Percentiles rank a stretch among this genome's conserved stretches.
phyloP scores from a whole-genome alignment of 2,888 invertebrate species.

The Morinoia aosen region DNA sequence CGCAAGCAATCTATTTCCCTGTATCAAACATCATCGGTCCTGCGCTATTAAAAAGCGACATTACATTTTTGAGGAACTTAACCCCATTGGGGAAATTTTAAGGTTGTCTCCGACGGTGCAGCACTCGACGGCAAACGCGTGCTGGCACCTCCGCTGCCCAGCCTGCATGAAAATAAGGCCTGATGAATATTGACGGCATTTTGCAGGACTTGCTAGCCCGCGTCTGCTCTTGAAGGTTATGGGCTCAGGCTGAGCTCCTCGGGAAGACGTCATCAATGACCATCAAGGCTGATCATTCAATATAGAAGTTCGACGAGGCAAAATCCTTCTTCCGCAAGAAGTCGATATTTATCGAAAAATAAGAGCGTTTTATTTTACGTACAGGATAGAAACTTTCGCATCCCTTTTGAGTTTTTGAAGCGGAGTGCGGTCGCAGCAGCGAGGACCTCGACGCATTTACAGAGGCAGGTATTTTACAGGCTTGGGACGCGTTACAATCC shows the following conservation, averaged over 20 bases:
- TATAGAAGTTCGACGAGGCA: background rate
- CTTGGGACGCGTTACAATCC: slow-evolving; percentile 38
- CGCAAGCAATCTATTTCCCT: background rate
- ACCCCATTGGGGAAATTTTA: background rate
- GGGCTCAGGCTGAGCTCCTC: background rate
- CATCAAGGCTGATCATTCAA: slow-evolving; percentile 3
- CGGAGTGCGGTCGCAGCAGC: background rate
- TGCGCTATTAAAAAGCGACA: background rate
- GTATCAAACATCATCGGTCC: background rate
- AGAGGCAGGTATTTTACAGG: slow-evolving; percentile 44
- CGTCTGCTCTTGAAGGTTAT: slow-evolving; percentile 12
- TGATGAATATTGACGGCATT: background rate
- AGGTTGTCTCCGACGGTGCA: background rate
- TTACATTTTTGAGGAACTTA: background rate
- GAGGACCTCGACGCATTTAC: slow-evolving; percentile 6
- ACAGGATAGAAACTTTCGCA: background rate
- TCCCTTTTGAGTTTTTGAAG: background rate
- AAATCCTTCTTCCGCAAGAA: background rate
- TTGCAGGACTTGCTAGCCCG: background rate
- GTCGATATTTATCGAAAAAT: slow-evolving; percentile 6
- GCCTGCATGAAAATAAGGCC: background rate
- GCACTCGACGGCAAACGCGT: background rate
- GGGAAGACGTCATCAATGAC: background rate
- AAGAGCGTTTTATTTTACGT: background rate
- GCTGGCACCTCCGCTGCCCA: background rate